A percentile compares a stretch with the other conserved stretches of the same genome.
These are phyloP conservation scores for Clamator glandarius DNA, from an alignment of 2,797 vertebrate species.

Conservation along the genomic window DNA sequence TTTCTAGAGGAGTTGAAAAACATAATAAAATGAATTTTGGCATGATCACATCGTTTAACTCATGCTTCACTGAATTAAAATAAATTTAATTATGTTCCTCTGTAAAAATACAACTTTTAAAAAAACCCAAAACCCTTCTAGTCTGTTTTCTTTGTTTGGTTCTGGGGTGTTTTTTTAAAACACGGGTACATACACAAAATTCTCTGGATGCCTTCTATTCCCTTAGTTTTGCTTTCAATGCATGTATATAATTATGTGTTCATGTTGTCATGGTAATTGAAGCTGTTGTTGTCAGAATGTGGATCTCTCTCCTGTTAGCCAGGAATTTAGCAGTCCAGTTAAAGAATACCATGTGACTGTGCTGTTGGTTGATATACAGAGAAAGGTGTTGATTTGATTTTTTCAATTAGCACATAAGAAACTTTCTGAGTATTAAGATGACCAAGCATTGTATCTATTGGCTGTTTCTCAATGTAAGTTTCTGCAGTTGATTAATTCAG, in stretches of 20 bases:
- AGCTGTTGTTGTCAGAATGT: slow-evolving; percentile 66
- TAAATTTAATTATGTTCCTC: background rate
- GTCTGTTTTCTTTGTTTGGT: background rate
- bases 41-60: slow-evolving; percentile 27
- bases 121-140: no score
- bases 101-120: slow-evolving; percentile 14
- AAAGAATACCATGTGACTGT: background rate
- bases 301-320: slow-evolving; percentile 61
- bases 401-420: background rate
- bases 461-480: background rate
- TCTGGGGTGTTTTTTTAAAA: background rate
- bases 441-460: background rate
- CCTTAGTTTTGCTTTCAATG: slow-evolving; percentile 63
- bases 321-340: slow-evolving; percentile 49
- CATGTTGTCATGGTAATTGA: slow-evolving; percentile 76
- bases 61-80: slow-evolving; percentile 36
- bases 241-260: slow-evolving; percentile 73
- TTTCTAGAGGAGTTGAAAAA: slow-evolving; percentile 24
- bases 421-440: background rate
- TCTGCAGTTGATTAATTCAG: background rate
- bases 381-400: background rate
- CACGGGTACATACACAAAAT: background rate
- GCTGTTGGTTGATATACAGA: background rate
- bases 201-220: slow-evolving; percentile 64
- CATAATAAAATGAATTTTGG: slow-evolving; percentile 28